Evolutionary conservation across 2,888 invertebrate species (phyloP), one percentile per base, ranked within the genome.

Genomic region (Artemia sinica): DNA sequence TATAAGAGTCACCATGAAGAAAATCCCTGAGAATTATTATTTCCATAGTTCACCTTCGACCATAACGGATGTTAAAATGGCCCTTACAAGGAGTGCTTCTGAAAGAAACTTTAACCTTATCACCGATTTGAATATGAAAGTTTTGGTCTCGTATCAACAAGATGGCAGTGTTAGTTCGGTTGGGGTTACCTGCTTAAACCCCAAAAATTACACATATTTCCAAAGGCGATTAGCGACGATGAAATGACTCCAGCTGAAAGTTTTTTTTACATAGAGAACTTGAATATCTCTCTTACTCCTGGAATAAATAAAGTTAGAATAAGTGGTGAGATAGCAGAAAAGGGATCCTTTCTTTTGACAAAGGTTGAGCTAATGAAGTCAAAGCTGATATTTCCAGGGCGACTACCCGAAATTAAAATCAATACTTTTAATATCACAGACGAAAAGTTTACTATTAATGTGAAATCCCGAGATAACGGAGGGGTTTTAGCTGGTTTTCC

Each of bases 111-210:
- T 58, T 28, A 58, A 58, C 63, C 63, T 58, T 2, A 73, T 72
- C 66, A 71, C 73, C 72, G 82, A 83, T 68, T 77, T 87, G 72
- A 81, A 84, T 73, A 85, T 89, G 69, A 83, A 83, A 65, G 83
- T 86, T 65, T 85, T 85, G 76, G 77, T 89, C 51, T 87, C 88
- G 75, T 86, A 86, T 75, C 88, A 89, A 76, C 88, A 91, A 77
- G 90, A 92, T 76, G 87, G 85, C 75, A 85, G 85, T 49, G 78
- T 92, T 8, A 85, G 85, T 67, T 84, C 85, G 72, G 88, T 86
- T 0, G 85, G 85, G 4, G 85, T 91, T 3, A 84, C 86, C 49
- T 87, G 87, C 73, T 83, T 83, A 72, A 84, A 83, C 74, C 81
- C 11, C 77, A 78, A 68, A 76, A 76, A 71, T 76, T 77, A 71